Percentiles rank a stretch among this genome's conserved stretches.
phyloP scores from a whole-genome alignment of 2,113 vertebrate species.

The Megaceryle maxima region DNA sequence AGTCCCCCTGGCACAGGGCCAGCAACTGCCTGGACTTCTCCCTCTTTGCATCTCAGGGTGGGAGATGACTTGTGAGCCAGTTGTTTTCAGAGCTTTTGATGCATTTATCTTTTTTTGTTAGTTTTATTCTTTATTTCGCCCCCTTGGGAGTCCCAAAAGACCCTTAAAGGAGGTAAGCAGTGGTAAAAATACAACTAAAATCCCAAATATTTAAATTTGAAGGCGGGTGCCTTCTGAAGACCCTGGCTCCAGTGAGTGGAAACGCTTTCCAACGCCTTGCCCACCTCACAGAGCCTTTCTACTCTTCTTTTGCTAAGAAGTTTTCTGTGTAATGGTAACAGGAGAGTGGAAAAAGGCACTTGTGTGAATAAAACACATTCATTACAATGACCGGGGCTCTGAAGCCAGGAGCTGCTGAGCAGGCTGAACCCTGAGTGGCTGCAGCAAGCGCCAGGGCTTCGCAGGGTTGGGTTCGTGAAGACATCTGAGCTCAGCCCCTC shows the following conservation, averaged over 20 bases:
- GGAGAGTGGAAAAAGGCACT: not conserved
- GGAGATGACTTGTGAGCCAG: rapidly evolving
- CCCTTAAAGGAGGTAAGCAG: not conserved
- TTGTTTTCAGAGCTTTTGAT: not conserved
- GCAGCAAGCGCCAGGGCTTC: not conserved
- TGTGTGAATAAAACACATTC: not conserved
- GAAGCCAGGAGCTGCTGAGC: not conserved
- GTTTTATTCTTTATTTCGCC: too few relatives aligned
- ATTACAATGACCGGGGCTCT: not conserved
- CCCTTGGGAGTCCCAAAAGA: not conserved
- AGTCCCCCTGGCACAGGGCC: not conserved
- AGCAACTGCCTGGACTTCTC: not conserved
- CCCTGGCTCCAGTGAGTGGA: rapidly evolving
- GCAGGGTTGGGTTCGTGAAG: not conserved
- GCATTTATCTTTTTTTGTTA: not conserved
- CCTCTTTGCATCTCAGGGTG: not conserved
- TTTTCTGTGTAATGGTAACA: not conserved
- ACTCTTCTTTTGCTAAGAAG: not conserved
- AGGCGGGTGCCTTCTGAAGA: not conserved
- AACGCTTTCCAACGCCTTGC: not conserved
- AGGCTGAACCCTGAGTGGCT: not conserved
- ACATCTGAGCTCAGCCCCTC: not conserved
- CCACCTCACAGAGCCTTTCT: rapidly evolving
- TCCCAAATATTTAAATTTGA: not conserved
- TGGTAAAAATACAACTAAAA: not conserved